Evolutionary conservation across 2,113 vertebrate genomes (phyloP).

Genomic region (Mormoops blainvillei): DNA sequence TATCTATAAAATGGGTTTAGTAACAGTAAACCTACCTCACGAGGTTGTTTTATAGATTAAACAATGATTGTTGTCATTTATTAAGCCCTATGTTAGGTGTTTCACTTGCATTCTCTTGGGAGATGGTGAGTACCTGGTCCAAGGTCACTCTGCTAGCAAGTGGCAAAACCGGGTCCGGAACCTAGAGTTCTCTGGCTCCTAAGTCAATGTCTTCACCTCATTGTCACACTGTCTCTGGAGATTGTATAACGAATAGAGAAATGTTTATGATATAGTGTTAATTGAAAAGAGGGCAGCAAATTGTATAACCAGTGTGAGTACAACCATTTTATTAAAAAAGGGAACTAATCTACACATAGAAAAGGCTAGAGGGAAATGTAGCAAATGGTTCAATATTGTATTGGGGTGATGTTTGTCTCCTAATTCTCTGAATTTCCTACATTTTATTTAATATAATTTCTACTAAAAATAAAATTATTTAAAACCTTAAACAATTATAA

Average conservation of each 20-base stretch:
- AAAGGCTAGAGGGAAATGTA: not conserved
- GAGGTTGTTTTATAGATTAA: not conserved
- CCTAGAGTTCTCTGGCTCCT: not conserved
- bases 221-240: not conserved
- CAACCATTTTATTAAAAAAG: not conserved
- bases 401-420: not conserved
- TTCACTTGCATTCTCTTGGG: not conserved
- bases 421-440: not conserved
- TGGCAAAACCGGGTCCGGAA: not conserved
- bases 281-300: not conserved
- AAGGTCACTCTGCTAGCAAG: not conserved
- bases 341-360: not conserved
- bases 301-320: not conserved
- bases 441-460: not conserved
- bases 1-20: conserved; percentile 1
- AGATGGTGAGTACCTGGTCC: not conserved
- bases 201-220: not conserved
- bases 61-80: not conserved
- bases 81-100: not conserved
- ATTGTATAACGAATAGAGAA: not conserved
- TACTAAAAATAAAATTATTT: not conserved
- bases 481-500: not conserved
- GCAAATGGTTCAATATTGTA: not conserved
- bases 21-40: not conserved
- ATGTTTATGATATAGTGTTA: not conserved